These are phyloP conservation scores for Stichopus horrens DNA, from an alignment of 53 echinoderm and acorn worm genomes.

Conservation along the genomic window DNA sequence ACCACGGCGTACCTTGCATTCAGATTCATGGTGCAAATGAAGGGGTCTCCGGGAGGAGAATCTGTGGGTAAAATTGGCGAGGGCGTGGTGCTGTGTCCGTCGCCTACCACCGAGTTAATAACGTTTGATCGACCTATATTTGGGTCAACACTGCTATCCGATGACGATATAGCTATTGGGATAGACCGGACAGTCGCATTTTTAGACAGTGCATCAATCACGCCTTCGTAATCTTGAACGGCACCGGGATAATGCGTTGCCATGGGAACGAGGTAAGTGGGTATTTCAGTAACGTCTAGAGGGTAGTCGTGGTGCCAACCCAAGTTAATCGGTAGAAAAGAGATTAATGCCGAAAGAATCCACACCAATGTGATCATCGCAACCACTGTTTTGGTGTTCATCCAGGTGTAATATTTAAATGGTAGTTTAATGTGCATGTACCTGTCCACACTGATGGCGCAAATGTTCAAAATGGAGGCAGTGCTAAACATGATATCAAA, in stretches of 20 bases:
- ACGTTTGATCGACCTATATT: not conserved
- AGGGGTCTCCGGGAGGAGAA: constrained; percentile 36
- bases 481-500: constrained; percentile 99
- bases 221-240: not conserved
- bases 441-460: constrained; percentile 94
- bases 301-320: constrained; percentile 69
- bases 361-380: constrained; percentile 79
- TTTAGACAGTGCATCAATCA: not conserved
- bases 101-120: not conserved
- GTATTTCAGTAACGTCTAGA: constrained; percentile 12
- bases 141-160: not conserved
- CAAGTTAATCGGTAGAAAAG: constrained; percentile 93
- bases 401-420: constrained; percentile 92
- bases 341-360: constrained; percentile 86
- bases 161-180: not conserved
- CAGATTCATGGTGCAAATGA: constrained; percentile 79
- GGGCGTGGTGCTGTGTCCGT: not conserved
- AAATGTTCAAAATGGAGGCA: constrained; percentile 96
- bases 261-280: constrained; percentile 18
- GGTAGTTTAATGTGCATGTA: constrained; percentile 97
- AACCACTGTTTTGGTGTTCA: constrained; percentile 73
- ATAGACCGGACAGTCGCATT: not conserved
- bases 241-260: not conserved
- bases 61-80: not conserved
- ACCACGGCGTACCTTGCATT: constrained; percentile 90